Evolutionary conservation across 2,888 invertebrate species (phyloP), one percentile per base, ranked within the genome.

Genomic region (Girardia tigrina): DNA sequence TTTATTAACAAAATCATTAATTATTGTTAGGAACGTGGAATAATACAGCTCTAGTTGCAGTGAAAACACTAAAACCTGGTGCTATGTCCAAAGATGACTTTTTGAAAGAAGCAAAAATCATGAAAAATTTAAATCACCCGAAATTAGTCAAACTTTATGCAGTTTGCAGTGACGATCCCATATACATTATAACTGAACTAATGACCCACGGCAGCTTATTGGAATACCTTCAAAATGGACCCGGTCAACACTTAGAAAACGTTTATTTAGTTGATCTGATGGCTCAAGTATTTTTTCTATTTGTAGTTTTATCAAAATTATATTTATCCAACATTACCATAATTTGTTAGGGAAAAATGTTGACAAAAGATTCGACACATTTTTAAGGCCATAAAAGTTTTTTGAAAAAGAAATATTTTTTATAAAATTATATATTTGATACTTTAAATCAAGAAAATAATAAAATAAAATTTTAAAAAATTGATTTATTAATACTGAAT

Each of bases 81-180:
- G 91, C 94, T 12, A 98, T 98, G 97, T 92, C 94, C 28, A 91
- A 92, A 6, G 90, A 91, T 80, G 95, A 94, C 0, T 98, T 98
- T 87, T 88, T 98, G 0, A 91, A 94, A 85, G 98, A 98, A 85
- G 97, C 97, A 1, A 90, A 90, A 79, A 95, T 98, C 79, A 98
- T 98, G 98, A 98, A 98, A 83, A 92, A 94, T 84, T 92, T 95
- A 86, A 88, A 94, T 74, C 98, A 98, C 86, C 91, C 93, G 84
- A 90, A 94, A 79, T 87, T 94, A 70, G 93, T 94, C n/a, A 91
- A 91, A 2, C 86, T 94, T 28, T 94, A 92, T 84, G 94, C 93
- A 0, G 93, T 94, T 16, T 94, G 94, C 83, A 91, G 92, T 0
- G 91, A 92, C 81, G 94, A 94, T 81, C 94, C 94, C 0, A 91